Evolutionary conservation across 2,888 invertebrate species (phyloP), one percentile per base, ranked within the genome.

Genomic region (Phorcus lineatus): DNA sequence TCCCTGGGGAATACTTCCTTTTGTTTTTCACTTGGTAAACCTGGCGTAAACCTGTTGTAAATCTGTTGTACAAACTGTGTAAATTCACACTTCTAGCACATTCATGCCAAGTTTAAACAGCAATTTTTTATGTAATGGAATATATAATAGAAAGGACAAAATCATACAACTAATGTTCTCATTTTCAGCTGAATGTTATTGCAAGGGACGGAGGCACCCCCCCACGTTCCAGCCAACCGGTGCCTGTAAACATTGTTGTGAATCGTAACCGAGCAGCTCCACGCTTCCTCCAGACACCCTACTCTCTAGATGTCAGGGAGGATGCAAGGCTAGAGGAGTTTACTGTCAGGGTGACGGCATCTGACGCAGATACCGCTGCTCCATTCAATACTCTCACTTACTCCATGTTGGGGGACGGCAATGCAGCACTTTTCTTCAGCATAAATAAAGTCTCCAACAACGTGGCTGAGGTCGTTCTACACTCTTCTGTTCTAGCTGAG

Each of bases 121-220:
- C n/a, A n/a, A n/a, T n/a, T n/a, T n/a, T n/a, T n/a, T n/a, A n/a
- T n/a, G n/a, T n/a, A n/a, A n/a, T n/a, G n/a, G n/a, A n/a, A n/a
- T n/a, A n/a, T n/a, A 36, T 7, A 36, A 36, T 36, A 36, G 7
- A 7, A 13, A 9, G 47, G 11, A 9, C 13, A 11, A 47, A 47
- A 11, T 9, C 47, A 47, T 1, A 47, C 47, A 47, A 9, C 9
- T 6, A 4, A 47, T 9, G 47, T 47, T 47, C 47, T 47, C 16
- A 17, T 80, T 80, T 81, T 78, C 86, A 86, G 91, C 83, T 91
- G 36, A 80, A 82, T 22, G 86, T 90, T 17, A 77, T 83, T 6
- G 91, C 89, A 0, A 83, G 54, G 52, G 91, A 91, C 81, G 86
- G 86, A 31, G 92, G 92, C 6, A 81, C 70, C 16, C 90, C 90